Percentiles rank a stretch among this genome's conserved stretches.
Evolutionary conservation across 2,797 vertebrate genomes (phyloP).

Genomic region (Morus bassanus): DNA sequence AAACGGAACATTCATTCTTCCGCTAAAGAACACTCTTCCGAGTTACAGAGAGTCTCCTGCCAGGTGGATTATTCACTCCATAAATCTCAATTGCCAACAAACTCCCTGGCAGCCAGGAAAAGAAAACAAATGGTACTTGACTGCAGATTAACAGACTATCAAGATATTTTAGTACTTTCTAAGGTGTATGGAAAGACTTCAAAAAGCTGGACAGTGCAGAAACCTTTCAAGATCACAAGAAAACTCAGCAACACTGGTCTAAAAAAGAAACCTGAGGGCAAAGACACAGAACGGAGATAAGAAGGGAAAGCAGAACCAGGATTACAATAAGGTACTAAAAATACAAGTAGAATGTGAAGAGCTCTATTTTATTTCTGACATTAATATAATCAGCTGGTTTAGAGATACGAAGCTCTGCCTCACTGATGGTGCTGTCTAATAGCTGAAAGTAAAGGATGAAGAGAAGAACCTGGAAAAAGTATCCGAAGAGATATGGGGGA

Average conservation of each 20-base stretch:
- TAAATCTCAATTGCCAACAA: constrained; percentile 32
- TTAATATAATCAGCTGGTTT: neutral
- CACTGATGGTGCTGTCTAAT: neutral
- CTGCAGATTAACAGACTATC: constrained; percentile 29
- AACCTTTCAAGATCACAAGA: neutral
- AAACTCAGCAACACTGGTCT: neutral
- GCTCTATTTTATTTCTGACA: constrained; percentile 14
- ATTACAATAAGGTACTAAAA: constrained; percentile 27
- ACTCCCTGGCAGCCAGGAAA: constrained; percentile 9
- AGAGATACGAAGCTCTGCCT: neutral
- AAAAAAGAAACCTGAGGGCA: neutral
- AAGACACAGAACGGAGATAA: neutral
- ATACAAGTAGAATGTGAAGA: constrained; percentile 2
- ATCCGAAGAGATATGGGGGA: neutral
- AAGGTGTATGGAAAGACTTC: neutral
- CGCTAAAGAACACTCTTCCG: neutral
- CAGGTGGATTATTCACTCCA: constrained; percentile 50
- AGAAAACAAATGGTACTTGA: constrained; percentile 8
- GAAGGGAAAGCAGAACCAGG: neutral
- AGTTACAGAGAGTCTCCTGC: constrained; percentile 1
- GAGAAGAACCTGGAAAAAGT: neutral
- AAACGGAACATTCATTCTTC: constrained; percentile 15
- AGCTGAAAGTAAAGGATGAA: neutral
- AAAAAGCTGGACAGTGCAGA: neutral
- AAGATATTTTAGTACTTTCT: neutral